Percentiles rank a stretch among this genome's conserved stretches.
phyloP scores from a whole-genome alignment of 2,888 invertebrate species.

The Ectobius pallidus region DNA sequence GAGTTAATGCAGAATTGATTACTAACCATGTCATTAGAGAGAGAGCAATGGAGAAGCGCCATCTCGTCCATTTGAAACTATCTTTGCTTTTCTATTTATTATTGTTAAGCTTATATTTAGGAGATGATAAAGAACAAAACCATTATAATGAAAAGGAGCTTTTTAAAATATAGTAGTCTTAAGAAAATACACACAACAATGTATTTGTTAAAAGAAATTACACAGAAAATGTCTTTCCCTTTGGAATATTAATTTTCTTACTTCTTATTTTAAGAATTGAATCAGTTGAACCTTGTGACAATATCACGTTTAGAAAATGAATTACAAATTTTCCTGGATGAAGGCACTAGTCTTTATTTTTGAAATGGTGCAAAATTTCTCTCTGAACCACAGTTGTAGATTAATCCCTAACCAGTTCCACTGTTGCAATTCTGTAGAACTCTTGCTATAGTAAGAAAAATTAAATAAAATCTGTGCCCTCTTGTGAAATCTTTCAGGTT shows the following conservation, averaged over 20 bases:
- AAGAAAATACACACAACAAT: too few relatives aligned
- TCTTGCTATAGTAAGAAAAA: background rate
- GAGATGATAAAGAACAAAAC: background rate
- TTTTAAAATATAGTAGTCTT: constrained; percentile 22
- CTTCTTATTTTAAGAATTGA: too few relatives aligned
- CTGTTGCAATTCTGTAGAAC: background rate
- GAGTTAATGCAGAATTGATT: too few relatives aligned
- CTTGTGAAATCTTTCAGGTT: background rate
- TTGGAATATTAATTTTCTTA: too few relatives aligned
- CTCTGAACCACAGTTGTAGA: background rate
- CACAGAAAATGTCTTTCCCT: too few relatives aligned
- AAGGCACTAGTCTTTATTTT: background rate
- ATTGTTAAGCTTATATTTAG: constrained; percentile 1
- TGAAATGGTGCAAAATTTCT: background rate
- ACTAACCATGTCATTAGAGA: too few relatives aligned
- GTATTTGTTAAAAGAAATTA: too few relatives aligned
- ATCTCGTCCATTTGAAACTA: constrained; percentile 13
- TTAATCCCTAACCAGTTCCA: background rate
- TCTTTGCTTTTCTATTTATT: constrained; percentile 17
- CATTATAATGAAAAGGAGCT: constrained; percentile 20
- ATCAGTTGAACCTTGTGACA: too few relatives aligned
- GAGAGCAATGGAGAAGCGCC: background rate
- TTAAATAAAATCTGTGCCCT: background rate
- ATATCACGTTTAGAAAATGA: too few relatives aligned
- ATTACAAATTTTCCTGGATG: background rate